Evolutionary conservation across 2,113 vertebrate genomes (phyloP).

Genomic region (Ctenodactylus gundi): DNA sequence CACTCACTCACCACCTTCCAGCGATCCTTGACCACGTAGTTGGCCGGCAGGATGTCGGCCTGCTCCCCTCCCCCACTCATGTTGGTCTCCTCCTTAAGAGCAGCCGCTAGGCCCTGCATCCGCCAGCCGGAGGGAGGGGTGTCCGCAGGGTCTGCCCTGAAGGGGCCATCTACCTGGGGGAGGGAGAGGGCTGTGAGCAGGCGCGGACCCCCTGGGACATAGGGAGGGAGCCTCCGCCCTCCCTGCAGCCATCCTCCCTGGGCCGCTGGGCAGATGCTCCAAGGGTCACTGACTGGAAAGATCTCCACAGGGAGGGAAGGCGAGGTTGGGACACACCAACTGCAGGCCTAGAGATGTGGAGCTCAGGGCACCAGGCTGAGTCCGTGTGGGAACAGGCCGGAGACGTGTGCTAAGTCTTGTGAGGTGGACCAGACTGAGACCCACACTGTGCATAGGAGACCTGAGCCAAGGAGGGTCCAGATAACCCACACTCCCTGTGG

Average conservation of each 20-base stretch:
- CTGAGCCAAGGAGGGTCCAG: not conserved
- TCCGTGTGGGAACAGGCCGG: not conserved
- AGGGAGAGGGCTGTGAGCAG: slow-evolving; percentile 59
- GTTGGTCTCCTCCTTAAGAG: slow-evolving; percentile 96
- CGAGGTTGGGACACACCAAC: not conserved
- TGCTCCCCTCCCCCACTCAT: slow-evolving; percentile 98
- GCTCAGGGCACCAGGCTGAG: too few relatives aligned
- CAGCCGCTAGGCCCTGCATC: slow-evolving; percentile 98
- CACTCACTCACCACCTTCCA: slow-evolving; percentile 97
- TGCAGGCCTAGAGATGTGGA: not conserved
- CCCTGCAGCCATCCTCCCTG: slow-evolving; percentile 15
- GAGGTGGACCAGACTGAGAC: not conserved
- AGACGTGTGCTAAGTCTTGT: not conserved
- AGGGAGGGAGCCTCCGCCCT: not conserved
- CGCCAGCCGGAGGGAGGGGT: slow-evolving; percentile 92
- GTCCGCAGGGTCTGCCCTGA: slow-evolving; percentile 94
- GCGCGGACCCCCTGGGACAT: not conserved
- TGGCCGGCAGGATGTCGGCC: slow-evolving; percentile 97
- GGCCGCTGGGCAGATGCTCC: not conserved
- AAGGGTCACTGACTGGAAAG: not conserved
- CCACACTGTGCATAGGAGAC: not conserved
- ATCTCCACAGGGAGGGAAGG: too few relatives aligned
- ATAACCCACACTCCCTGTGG: not conserved
- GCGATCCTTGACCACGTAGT: slow-evolving; percentile 98
- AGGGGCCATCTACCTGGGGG: slow-evolving; percentile 96